Percentiles rank a stretch among this genome's conserved stretches.
phyloP scores from a whole-genome alignment of 2,888 invertebrate species.

The Biston betularia region DNA sequence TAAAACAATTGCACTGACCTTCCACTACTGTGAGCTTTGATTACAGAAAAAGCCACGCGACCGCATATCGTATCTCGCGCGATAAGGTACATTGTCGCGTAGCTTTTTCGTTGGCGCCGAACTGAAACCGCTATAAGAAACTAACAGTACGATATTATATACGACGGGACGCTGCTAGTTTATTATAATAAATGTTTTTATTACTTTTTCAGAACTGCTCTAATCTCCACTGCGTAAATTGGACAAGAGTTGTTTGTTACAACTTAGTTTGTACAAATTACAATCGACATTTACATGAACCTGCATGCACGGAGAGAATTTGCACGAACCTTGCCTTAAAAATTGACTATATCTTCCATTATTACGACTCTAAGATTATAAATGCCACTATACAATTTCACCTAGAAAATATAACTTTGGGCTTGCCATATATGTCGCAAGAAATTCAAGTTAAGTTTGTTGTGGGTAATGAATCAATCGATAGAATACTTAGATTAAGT shows the following conservation, averaged over 20 bases:
- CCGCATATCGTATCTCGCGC: too few species aligned
- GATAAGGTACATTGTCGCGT: too few species aligned
- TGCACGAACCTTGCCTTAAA: constrained; percentile 69
- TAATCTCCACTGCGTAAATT: constrained; percentile 69
- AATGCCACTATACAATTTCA: constrained; percentile 70
- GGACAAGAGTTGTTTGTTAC: constrained; percentile 67
- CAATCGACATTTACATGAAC: constrained; percentile 64
- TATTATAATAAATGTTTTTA: not conserved
- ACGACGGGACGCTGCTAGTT: too few species aligned
- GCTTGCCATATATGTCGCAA: constrained; percentile 61
- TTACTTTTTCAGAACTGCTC: constrained; percentile 72
- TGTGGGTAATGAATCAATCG: constrained; percentile 62
- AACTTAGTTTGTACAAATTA: constrained; percentile 60
- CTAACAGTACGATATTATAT: too few species aligned
- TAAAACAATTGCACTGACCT: too few species aligned
- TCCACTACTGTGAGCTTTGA: too few species aligned
- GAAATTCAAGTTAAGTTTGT: constrained; percentile 67
- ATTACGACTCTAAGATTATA: constrained; percentile 63
- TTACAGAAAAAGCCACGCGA: too few species aligned
- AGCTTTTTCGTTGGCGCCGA: too few species aligned
- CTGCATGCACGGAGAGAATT: constrained; percentile 62
- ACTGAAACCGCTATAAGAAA: too few species aligned
- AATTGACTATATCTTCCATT: constrained; percentile 71
- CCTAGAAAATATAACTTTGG: constrained; percentile 55
- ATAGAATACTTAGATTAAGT: constrained; percentile 78